Percentiles rank a stretch among this genome's conserved stretches.
phyloP scores from a whole-genome alignment of 2,113 vertebrate species.

The Phylloscopus trochilus region DNA sequence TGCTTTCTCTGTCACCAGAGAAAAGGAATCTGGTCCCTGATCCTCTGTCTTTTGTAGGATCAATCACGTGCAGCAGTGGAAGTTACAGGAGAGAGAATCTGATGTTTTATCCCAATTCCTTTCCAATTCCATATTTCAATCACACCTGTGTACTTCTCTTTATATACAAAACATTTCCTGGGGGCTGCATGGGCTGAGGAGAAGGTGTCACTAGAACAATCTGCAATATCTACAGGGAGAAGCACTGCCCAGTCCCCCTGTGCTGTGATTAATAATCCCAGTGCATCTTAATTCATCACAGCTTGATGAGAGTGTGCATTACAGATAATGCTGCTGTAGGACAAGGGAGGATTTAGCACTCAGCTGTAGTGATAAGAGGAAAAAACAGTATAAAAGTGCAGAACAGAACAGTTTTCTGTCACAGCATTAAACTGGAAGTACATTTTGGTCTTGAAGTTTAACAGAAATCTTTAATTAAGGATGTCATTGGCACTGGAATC shows the following conservation, averaged over 20 bases:
- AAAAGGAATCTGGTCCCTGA: background rate
- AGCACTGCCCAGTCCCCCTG: background rate
- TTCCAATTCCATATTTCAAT: background rate
- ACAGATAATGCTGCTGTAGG: background rate
- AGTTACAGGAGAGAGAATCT: background rate
- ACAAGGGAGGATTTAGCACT: background rate
- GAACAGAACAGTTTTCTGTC: background rate
- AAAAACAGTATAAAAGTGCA: background rate
- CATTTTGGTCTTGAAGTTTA: background rate
- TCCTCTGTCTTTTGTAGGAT: background rate
- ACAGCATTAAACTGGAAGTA: background rate
- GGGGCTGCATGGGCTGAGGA: background rate
- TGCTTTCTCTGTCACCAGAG: background rate
- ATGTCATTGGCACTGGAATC: background rate
- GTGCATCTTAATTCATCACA: background rate
- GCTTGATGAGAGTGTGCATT: accelerated
- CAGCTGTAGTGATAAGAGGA: background rate
- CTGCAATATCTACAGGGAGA: background rate
- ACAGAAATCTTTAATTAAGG: constrained; percentile 27
- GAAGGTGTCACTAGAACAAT: background rate
- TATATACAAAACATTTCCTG: background rate
- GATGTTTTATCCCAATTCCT: background rate
- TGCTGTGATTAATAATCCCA: background rate
- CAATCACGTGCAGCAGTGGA: background rate
- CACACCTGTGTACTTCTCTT: background rate